Percentiles rank a stretch among this genome's conserved stretches.
phyloP scores from a whole-genome alignment of 2,888 invertebrate species.

The Andrena minutula region DNA sequence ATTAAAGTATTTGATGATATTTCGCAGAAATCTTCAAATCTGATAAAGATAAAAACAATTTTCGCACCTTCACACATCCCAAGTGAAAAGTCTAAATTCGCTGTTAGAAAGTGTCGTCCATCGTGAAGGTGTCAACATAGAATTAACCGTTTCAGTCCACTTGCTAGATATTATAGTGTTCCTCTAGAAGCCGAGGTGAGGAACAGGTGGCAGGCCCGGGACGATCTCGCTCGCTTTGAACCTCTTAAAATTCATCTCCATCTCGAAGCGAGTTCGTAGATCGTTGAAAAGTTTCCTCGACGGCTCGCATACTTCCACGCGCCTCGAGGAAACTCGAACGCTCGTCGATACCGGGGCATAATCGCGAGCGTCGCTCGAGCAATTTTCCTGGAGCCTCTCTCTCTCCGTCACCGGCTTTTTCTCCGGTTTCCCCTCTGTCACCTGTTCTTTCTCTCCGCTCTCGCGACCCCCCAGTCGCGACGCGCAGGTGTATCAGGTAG shows the following conservation, averaged over 20 bases:
- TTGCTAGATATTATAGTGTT: not conserved
- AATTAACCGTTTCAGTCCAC: not conserved
- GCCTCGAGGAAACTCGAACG: not conserved
- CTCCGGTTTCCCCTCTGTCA: no score
- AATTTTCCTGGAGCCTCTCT: not conserved
- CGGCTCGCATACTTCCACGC: constrained; percentile 2
- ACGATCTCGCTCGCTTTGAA: not conserved
- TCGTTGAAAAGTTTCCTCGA: not conserved
- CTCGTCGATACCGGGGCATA: constrained; percentile 36
- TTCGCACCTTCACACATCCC: no score
- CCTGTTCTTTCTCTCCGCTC: not conserved
- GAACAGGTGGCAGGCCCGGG: not conserved
- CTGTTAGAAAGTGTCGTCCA: not conserved
- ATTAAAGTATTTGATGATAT: no score
- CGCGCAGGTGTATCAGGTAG: constrained; percentile 24
- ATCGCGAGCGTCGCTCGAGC: constrained; percentile 5
- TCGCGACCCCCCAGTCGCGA: not conserved
- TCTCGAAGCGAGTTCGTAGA: not conserved
- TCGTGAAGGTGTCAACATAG: not conserved
- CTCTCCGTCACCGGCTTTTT: not conserved
- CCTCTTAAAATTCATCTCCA: not conserved
- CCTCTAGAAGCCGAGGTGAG: not conserved
- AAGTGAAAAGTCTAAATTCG: no score
- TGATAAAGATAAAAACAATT: no score
- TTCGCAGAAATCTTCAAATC: no score